Evolutionary conservation across 2,888 invertebrate species (phyloP), one percentile per base, ranked within the genome.

Genomic region (Hecatera dysodea): DNA sequence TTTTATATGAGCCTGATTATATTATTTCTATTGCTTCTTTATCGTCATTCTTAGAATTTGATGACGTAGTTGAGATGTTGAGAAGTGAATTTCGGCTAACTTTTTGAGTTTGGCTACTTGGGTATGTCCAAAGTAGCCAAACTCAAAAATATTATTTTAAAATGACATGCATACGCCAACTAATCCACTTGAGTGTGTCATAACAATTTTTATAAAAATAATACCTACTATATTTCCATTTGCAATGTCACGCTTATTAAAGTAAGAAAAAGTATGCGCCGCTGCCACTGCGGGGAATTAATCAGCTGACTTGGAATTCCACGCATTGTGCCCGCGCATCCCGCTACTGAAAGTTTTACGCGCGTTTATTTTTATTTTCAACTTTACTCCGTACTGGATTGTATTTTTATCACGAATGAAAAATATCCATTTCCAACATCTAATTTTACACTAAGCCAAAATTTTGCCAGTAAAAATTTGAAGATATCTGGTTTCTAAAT

Each of bases 231-330:
- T 66, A 65, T 59, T 76, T 76, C 65, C 69, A 81, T 76, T 69
- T 80, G 82, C 76, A 74, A 70, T 62, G 61, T 48, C 75, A 78
- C 67, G 67, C 61, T 73, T 52, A 72, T 81, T 81, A 82, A 76
- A 71, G 50, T 44, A 64, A 77, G 53, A 67, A 80, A 70, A 59
- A 73, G 62, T 73, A 77, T 86, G 71, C 75, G 72, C 77, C 80
- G 74, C 80, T 88, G 87, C 89, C 88, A 86, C 73, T 84, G 82
- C 56, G 64, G 66, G 74, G 71, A 81, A 86, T 86, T 90, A 90
- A 90, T 90, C 87, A 89, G 81, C 84, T 84, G 83, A 80, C 83
- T 73, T 77, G 86, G 86, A 83, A 88, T 90, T 87, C 87, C 75
- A 86, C 83, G 84, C 84, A 60, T 73, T 83, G 87, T 88, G 85